Evolutionary conservation across 2,797 vertebrate genomes (phyloP).

Genomic region (Coregonus ussuriensis): DNA sequence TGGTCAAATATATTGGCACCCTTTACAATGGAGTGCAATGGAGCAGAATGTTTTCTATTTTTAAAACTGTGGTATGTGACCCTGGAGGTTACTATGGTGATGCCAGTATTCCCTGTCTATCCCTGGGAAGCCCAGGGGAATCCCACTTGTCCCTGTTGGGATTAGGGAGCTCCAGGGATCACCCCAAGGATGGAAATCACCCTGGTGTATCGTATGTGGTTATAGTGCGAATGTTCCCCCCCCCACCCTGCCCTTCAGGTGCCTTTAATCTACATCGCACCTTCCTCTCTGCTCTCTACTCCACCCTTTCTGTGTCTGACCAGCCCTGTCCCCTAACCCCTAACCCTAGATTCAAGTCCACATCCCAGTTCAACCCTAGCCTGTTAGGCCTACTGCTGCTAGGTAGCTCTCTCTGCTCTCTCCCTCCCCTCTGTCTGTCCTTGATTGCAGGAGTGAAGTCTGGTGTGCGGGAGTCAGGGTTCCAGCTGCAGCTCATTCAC

Average conservation of each 20-base stretch:
- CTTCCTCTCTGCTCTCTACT: neutral
- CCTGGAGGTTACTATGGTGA: constrained; percentile 9
- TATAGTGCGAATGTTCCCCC: neutral
- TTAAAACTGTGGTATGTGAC: neutral
- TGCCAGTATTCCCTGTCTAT: constrained; percentile 4
- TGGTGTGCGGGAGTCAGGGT: too few species aligned
- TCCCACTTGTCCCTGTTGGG: too few species aligned
- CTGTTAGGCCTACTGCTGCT: too few species aligned
- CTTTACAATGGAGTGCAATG: neutral
- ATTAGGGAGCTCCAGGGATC: neutral
- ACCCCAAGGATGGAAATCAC: neutral
- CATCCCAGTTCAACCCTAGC: neutral
- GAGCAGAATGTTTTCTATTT: neutral
- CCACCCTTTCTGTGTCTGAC: neutral
- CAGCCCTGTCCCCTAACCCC: neutral
- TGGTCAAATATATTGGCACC: too few species aligned
- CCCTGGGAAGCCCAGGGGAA: neutral
- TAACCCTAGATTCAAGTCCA: too few species aligned
- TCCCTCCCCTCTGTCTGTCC: too few species aligned
- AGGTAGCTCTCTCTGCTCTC: too few species aligned
- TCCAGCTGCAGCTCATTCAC: too few species aligned
- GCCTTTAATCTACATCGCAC: neutral
- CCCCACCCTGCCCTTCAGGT: neutral
- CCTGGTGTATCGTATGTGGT: neutral
- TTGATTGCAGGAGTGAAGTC: too few species aligned